Conservation (phyloP, 2,113 vertebrate genomes). For the Dendropsophus ebraccatus region DNA sequence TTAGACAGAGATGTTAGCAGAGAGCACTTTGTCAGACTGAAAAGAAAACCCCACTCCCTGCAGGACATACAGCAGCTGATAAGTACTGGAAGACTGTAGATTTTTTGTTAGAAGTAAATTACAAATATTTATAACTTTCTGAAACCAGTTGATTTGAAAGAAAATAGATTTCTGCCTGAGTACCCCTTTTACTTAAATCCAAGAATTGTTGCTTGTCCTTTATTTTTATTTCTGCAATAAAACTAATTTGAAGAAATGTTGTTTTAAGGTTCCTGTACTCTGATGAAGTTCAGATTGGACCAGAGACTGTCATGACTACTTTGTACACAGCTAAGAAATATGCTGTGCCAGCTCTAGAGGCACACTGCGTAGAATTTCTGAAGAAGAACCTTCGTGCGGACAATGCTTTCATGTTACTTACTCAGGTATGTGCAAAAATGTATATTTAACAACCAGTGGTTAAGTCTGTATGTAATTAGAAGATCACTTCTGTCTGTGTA, state of each 20-base stretch:
- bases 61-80: no score
- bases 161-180: no score
- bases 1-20: no score
- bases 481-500: no score
- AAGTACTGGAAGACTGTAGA: no score
- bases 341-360: conserved; percentile 92
- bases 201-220: neutral
- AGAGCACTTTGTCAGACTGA: no score
- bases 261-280: conserved; percentile 91
- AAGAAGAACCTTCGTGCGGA: conserved; percentile 96
- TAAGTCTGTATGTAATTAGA: no score
- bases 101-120: no score
- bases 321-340: conserved; percentile 97
- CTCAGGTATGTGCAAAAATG: conserved; percentile 79
- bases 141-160: no score
- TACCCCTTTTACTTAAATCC: no score
- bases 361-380: conserved; percentile 95
- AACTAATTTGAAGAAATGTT: conserved; percentile 2
- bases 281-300: conserved; percentile 95
- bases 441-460: neutral
- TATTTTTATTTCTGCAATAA: neutral
- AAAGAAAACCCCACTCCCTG: no score
- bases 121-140: no score
- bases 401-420: conserved; percentile 95
- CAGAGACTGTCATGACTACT: conserved; percentile 98